Base-by-base conservation (phyloP, 2,888 invertebrate species). In the Drosophila cracens region DNA sequence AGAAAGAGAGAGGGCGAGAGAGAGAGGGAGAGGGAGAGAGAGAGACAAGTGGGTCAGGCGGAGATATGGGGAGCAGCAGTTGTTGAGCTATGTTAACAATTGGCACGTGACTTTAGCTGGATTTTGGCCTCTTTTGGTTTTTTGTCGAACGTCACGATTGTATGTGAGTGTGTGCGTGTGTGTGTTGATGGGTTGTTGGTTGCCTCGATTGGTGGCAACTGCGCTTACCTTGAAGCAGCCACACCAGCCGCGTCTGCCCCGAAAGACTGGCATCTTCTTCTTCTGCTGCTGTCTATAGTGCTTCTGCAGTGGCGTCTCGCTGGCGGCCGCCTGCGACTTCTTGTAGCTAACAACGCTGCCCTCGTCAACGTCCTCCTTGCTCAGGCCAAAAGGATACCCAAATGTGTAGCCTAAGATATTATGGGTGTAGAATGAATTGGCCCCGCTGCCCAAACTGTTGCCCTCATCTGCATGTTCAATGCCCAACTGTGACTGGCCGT, bases 201-300 rank as follows among this genome's bases (percentile, higher is more conserved):
- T 61, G 43, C 57, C 38, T 10, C 69, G 31, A 36, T 49, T 60
- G 61, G 61, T 56, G 56, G 68, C 40, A 62, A n/a, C 11, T 34
- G 29, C 2, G 21, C 94, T 94, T 92, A 97, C 97, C 95, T 97
- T 96, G 79, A 97, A 94, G 92, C 97, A 97, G 90, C 97, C 97
- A 94, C 97, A 97, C 94, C 95, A 95, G 69, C 92, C 93, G 91
- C 95, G 94, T 89, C 95, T 94, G 74, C 96, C 93, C 16, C 93
- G 87, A 74, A 93, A 93, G 33, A 96, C 96, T 92, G 96, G 96
- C 96, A 96, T 96, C 85, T 93, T 93, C 73, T 92, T 92, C 74
- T 93, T 92, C 73, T 93, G 93, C 75, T 93, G 93, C 62, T 92
- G 92, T 25, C 93, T 82, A 79, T 93, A 93, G 87, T 93, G 93